phyloP scores from a whole-genome alignment of 2,888 invertebrate genomes.

The Lydus trimaculatus region DNA sequence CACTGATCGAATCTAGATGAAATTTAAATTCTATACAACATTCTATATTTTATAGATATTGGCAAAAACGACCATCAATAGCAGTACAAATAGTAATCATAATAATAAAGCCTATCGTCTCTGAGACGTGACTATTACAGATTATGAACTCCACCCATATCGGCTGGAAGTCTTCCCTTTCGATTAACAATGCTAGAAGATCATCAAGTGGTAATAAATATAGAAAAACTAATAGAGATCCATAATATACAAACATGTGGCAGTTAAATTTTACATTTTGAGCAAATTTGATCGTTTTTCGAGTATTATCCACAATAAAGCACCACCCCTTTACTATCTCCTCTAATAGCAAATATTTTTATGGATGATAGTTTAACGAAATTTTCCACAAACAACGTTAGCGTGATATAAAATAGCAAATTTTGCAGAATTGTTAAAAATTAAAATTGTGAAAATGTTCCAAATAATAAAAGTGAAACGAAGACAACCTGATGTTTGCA shows the following conservation, averaged over 20 bases:
- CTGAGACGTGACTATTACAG: constrained; percentile 14
- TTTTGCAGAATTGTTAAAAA: not conserved
- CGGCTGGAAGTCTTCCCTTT: no score
- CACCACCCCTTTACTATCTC: not conserved
- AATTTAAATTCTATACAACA: constrained; percentile 13
- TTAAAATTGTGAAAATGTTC: not conserved
- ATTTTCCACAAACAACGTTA: not conserved
- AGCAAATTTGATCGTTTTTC: not conserved
- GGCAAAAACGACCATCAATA: constrained; percentile 16
- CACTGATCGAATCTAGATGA: not conserved
- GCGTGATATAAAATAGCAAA: not conserved
- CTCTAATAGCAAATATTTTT: not conserved
- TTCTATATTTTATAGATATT: constrained; percentile 14
- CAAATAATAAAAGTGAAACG: not conserved
- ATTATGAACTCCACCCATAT: constrained; percentile 23
- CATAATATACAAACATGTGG: no score
- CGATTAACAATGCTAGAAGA: no score
- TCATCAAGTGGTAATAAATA: no score
- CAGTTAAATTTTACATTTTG: not conserved
- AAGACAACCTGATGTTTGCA: not conserved
- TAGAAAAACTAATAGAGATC: no score
- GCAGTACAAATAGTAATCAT: constrained; percentile 27
- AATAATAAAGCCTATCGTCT: constrained; percentile 1
- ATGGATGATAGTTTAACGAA: not conserved
- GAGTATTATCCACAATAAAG: not conserved